Conservation (phyloP, 1,140 invertebrate genomes). For the Heliconius eleuchia region DNA sequence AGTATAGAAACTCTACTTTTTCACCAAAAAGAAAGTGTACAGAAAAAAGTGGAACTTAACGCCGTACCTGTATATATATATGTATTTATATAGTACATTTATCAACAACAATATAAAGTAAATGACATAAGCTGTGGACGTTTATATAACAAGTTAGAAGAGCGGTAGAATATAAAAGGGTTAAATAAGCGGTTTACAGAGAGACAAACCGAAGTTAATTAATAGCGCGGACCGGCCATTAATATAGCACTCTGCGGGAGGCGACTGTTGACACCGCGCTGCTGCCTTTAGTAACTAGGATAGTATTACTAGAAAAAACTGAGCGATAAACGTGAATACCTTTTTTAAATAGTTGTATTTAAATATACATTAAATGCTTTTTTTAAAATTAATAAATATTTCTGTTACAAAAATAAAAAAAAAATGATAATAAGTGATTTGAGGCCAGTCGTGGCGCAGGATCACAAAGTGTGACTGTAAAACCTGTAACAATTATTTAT, state of each 20-base stretch:
- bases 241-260: slow-evolving; percentile 52
- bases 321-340: no score
- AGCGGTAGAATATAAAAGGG: slow-evolving; percentile 25
- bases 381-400: no score
- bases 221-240: slow-evolving; percentile 51
- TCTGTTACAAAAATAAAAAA: no score
- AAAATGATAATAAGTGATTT: no score
- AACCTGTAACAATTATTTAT: no score
- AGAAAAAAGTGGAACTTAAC: not conserved
- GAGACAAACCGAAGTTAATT: slow-evolving; percentile 56
- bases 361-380: no score
- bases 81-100: not conserved
- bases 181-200: slow-evolving; percentile 38
- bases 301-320: not conserved
- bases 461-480: no score
- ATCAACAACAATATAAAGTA: not conserved
- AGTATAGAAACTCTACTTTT: no score
- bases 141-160: slow-evolving; percentile 20
- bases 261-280: slow-evolving; percentile 35
- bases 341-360: no score
- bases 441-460: no score
- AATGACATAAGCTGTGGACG: not conserved
- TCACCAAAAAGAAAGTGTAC: not conserved
- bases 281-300: not conserved
- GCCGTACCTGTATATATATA: not conserved